A percentile compares a stretch with the other conserved stretches of the same genome.
Evolutionary conservation across 2,797 vertebrate genomes (phyloP).

Genomic region (Gymnodraco acuticeps): DNA sequence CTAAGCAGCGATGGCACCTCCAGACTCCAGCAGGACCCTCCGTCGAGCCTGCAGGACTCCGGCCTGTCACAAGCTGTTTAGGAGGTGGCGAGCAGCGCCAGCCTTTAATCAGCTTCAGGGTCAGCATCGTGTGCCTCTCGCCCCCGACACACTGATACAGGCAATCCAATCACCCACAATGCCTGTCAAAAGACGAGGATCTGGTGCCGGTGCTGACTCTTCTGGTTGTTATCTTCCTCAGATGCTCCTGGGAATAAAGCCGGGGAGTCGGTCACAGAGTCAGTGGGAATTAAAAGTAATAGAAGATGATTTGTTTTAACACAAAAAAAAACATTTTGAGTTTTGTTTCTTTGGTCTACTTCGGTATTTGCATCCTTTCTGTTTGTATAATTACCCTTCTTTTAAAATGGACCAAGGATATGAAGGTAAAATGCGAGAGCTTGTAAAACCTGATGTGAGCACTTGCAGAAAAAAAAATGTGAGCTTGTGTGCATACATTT

Average conservation of each 20-base stretch:
- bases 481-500: too few species aligned
- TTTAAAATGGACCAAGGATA: neutral
- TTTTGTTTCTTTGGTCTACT: neutral
- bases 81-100: constrained; percentile 42
- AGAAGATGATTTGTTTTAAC: constrained; percentile 29
- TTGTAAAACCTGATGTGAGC: too few species aligned
- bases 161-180: constrained; percentile 75
- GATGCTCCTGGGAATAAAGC: constrained; percentile 40
- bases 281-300: constrained; percentile 49
- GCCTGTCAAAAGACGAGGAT: constrained; percentile 66
- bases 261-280: constrained; percentile 39
- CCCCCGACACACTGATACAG: constrained; percentile 71
- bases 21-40: constrained; percentile 48
- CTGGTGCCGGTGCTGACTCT: constrained; percentile 35
- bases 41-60: constrained; percentile 50
- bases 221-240: constrained; percentile 29
- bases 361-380: neutral
- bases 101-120: constrained; percentile 77
- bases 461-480: too few species aligned
- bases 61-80: constrained; percentile 80
- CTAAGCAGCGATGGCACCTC: constrained; percentile 59
- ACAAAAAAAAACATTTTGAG: neutral
- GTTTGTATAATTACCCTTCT: neutral
- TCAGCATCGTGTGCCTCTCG: constrained; percentile 54
- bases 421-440: too few species aligned